Conservation (phyloP, 2,888 invertebrate species). For the Sinelater perroti region DNA sequence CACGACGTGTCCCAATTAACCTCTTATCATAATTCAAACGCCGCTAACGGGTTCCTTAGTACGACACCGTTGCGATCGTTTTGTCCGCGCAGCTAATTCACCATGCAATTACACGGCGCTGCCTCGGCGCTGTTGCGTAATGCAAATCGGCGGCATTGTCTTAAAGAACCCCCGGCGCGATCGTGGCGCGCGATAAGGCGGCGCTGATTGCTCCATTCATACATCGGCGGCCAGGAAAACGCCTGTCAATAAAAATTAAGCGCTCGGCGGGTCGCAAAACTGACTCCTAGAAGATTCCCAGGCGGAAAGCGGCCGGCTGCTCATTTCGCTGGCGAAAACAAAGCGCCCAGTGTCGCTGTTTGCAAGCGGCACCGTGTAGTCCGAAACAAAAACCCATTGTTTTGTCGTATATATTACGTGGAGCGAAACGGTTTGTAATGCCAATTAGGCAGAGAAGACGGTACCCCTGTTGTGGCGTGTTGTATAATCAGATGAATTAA, state of each 20-base stretch:
- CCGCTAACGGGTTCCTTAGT: background rate
- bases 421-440: too few species aligned
- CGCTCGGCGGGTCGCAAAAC: too few species aligned
- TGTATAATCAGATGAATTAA: too few species aligned
- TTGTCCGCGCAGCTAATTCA: conserved; percentile 3
- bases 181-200: conserved; percentile 22
- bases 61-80: background rate
- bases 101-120: background rate
- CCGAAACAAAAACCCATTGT: background rate
- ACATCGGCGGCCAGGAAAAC: conserved; percentile 7
- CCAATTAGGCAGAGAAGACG: too few species aligned
- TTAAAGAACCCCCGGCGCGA: conserved; percentile 14
- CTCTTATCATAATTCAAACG: background rate
- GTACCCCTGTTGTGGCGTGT: too few species aligned
- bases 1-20: background rate
- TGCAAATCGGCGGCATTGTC: conserved; percentile 20
- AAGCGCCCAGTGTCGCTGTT: background rate
- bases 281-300: too few species aligned
- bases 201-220: conserved; percentile 25
- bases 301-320: too few species aligned
- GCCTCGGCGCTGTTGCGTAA: conserved; percentile 8
- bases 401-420: too few species aligned
- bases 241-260: conserved; percentile 8
- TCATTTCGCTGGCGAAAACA: too few species aligned
- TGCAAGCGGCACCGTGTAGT: background rate